Conservation (phyloP, 2,113 vertebrate species). For the Istiophorus platypterus region DNA sequence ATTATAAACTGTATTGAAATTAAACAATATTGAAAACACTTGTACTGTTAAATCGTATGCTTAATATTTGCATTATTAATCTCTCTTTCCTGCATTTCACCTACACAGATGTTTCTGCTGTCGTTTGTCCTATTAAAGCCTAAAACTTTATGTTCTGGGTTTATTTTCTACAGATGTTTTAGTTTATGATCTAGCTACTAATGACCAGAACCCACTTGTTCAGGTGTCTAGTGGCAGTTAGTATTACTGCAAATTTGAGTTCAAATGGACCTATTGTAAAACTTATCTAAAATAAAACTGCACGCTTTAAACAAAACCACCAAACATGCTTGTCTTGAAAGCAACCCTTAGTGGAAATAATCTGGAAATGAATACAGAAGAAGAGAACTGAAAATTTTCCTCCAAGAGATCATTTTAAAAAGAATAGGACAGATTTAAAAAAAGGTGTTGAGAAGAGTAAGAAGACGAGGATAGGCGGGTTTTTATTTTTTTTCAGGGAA, state of each 20-base stretch:
- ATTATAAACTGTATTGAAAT: too few species aligned
- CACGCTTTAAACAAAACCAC: not conserved
- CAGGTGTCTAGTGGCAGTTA: too few species aligned
- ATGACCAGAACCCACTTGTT: too few species aligned
- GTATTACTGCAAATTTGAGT: too few species aligned
- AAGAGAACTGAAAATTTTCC: not conserved
- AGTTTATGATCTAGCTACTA: not conserved
- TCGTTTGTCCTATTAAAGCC: too few species aligned
- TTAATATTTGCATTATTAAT: too few species aligned
- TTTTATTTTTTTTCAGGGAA: not conserved
- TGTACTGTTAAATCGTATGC: not conserved
- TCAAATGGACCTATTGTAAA: too few species aligned
- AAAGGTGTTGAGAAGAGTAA: not conserved
- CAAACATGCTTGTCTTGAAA: not conserved
- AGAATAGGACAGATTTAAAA: not conserved
- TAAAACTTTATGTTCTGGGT: too few species aligned
- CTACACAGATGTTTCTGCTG: too few species aligned
- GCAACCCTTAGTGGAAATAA: not conserved
- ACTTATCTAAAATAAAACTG: not conserved
- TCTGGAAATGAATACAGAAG: not conserved
- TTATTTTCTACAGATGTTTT: not conserved
- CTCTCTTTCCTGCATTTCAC: too few species aligned
- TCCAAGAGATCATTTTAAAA: not conserved
- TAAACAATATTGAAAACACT: not conserved
- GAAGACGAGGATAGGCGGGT: constrained; percentile 1